Evolutionary conservation across 2,113 vertebrate genomes (phyloP), one percentile per base, ranked within the genome.

Genomic region (Carlito syrichta): DNA sequence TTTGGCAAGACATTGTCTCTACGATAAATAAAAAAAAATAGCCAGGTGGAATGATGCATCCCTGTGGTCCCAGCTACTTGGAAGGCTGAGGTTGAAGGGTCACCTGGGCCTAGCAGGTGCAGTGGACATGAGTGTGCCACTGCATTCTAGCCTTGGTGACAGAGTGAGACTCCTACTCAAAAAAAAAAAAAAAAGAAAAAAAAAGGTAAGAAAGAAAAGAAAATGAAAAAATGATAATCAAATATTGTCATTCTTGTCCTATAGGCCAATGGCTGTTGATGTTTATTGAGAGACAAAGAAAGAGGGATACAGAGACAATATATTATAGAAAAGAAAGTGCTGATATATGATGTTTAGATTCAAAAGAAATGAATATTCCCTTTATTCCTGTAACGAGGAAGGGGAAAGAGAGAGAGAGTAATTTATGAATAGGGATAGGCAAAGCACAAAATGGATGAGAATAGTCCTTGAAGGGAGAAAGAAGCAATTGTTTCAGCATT

Each of bases 231-330:
- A n/a, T n/a, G n/a, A n/a, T 62, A 83, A 71, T 10, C 27, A 82
- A 93, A 95, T 43, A 1, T 12, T 78, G 40, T 86, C 63, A 58
- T 60, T 96, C 40, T 81, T 22, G 56, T 87, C 81, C 87, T 76
- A 94, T 12, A 93, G 50, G 86, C 13, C 13, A 69, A 58, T 78
- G 43, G 58, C 4, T 77, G 5, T 7, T 56, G 25, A 40, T 74
- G 23, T 73, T 94, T 91, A 40, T 4, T 16, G 62, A 90, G 38
- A 40, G 40, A 78, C 5, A 87, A 92, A 77, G 27, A 54, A 68
- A 17, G 43, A 95, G 71, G 22, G 48, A 89, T 96, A 92, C 19
- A 81, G 19, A 78, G 83, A 88, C 6, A 45, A 45, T 77, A 35
- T 56, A 71, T 76, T 45, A 20, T 69, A 25, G 68, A 79, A 94